These are phyloP conservation scores for Brachylomia viminalis DNA, from an alignment of 2,888 invertebrate species.

Conservation along the genomic window DNA sequence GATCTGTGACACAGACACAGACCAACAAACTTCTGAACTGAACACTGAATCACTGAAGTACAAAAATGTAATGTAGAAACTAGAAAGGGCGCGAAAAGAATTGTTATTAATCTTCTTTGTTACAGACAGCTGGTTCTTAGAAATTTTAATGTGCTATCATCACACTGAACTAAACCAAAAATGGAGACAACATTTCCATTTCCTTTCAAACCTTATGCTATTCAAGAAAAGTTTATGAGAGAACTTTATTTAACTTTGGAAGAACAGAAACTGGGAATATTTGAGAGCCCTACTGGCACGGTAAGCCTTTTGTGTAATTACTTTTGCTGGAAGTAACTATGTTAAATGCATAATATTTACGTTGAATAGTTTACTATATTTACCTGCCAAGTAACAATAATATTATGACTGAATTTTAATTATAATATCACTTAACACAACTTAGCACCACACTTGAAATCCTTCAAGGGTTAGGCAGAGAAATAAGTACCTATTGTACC, in stretches of 20 bases:
- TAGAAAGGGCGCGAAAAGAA: conserved; percentile 26
- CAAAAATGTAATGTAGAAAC: too few relatives aligned
- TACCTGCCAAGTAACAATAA: neutral
- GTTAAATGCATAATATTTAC: neutral
- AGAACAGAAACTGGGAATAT: conserved; percentile 95
- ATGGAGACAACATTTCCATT: conserved; percentile 92
- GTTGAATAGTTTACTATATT: too few relatives aligned
- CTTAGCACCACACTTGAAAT: neutral
- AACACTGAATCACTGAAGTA: too few relatives aligned
- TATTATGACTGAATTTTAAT: neutral
- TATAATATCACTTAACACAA: neutral
- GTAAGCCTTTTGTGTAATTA: conserved; percentile 91
- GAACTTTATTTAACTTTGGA: conserved; percentile 95
- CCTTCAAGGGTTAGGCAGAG: neutral
- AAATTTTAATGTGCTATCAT: neutral
- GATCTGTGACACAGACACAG: too few relatives aligned
- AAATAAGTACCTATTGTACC: neutral
- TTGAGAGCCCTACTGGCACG: conserved; percentile 99
- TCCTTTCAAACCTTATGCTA: conserved; percentile 97
- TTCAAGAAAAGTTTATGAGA: conserved; percentile 97
- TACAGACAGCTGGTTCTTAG: neutral
- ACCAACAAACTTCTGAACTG: too few relatives aligned
- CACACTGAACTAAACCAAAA: neutral
- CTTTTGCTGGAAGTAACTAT: neutral
- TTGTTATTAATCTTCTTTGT: neutral